A percentile compares a stretch with the other conserved stretches of the same genome.
These are phyloP conservation scores for Tympanoctomys barrerae DNA, from an alignment of 2,797 vertebrate genomes.

Conservation along the genomic window DNA sequence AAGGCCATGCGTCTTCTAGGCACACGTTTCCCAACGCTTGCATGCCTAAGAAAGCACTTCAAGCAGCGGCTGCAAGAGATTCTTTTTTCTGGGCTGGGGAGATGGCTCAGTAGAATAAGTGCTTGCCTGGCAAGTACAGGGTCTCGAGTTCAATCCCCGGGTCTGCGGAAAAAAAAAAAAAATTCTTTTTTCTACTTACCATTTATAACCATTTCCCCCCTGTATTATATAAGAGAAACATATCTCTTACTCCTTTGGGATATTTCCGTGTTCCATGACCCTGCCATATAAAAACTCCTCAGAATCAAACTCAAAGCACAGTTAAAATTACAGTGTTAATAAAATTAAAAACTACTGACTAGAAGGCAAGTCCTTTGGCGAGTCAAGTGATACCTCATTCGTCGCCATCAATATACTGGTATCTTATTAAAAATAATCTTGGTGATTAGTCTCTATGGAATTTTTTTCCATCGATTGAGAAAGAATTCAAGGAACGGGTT, in stretches of 20 bases:
- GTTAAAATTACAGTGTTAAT: neutral
- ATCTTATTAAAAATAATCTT: neutral
- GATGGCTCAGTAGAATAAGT: too few relatives aligned
- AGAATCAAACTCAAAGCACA: neutral
- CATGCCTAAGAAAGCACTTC: neutral
- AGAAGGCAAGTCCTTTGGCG: neutral
- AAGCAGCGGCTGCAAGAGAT: neutral
- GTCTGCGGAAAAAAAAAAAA: too few relatives aligned
- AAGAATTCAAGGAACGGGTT: neutral
- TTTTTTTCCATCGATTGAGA: neutral
- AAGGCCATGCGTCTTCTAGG: neutral
- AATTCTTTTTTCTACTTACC: neutral
- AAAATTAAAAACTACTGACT: neutral
- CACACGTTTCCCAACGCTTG: neutral
- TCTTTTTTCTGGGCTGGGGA: too few relatives aligned
- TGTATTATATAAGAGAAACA: neutral
- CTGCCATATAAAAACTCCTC: neutral
- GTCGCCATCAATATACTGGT: neutral
- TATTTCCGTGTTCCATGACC: neutral
- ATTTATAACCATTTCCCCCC: neutral
- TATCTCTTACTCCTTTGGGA: neutral
- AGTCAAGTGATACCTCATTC: neutral
- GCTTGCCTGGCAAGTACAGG: too few relatives aligned
- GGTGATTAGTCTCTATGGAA: neutral
- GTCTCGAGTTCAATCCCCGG: too few relatives aligned